phyloP scores from a whole-genome alignment of 2,113 vertebrate genomes.

The Scortum barcoo region DNA sequence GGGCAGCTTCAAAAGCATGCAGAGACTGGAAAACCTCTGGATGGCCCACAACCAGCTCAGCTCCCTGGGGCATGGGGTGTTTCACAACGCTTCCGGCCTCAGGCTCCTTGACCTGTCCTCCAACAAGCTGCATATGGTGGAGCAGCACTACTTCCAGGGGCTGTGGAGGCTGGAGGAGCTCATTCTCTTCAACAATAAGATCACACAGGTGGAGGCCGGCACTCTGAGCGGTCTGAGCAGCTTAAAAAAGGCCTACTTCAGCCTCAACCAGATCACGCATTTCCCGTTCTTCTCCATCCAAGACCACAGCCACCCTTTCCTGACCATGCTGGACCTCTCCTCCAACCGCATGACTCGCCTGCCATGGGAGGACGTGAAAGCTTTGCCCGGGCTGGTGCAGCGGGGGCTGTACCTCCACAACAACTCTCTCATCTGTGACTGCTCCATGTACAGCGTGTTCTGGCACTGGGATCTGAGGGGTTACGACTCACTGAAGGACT shows the following conservation, averaged over 20 bases:
- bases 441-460: conserved; percentile 89
- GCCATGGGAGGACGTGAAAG: conserved; percentile 87
- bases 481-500: conserved; percentile 89
- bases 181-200: conserved; percentile 92
- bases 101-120: conserved; percentile 93
- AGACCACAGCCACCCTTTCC: conserved; percentile 86
- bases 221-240: conserved; percentile 86
- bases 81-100: conserved; percentile 87
- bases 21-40: conserved; percentile 87
- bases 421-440: conserved; percentile 93
- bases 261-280: conserved; percentile 91
- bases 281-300: conserved; percentile 91
- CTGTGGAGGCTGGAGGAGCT: conserved; percentile 92
- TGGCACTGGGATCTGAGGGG: conserved; percentile 89
- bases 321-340: conserved; percentile 93
- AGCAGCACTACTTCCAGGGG: conserved; percentile 87
- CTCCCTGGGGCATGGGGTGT: conserved; percentile 81
- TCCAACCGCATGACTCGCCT: conserved; percentile 89
- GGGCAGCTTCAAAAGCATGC: conserved; percentile 83
- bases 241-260: conserved; percentile 92
- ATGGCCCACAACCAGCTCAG: conserved; percentile 89
- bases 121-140: conserved; percentile 87
- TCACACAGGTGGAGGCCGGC: conserved; percentile 86
- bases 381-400: conserved; percentile 87
- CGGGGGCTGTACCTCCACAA: conserved; percentile 94